These are phyloP conservation scores for Halictus quadricinctus DNA, from an alignment of 2,888 invertebrate species.

Conservation along the genomic window DNA sequence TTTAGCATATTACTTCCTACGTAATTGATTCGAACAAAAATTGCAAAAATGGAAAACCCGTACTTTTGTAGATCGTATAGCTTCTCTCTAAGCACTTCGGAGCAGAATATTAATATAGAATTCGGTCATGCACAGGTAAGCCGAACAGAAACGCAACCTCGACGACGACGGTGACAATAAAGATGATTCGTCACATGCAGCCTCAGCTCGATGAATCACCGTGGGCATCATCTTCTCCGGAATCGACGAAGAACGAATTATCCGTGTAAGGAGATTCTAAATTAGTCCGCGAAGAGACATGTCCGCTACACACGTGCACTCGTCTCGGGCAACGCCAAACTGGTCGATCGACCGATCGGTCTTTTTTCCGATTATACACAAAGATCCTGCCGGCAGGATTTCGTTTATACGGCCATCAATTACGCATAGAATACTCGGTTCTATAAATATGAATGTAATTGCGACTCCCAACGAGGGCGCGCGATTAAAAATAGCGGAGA, in stretches of 20 bases:
- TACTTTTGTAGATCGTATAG: neutral
- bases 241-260: slow-evolving; percentile 45
- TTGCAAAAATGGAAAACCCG: too few species aligned
- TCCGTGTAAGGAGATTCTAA: slow-evolving; percentile 61
- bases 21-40: too few species aligned
- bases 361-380: neutral
- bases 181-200: slow-evolving; percentile 67
- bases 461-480: neutral
- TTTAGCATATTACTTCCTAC: too few species aligned
- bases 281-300: slow-evolving; percentile 33
- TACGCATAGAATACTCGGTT: neutral
- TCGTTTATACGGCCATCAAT: neutral
- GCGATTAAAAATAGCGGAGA: neutral
- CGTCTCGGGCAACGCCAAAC: slow-evolving; percentile 19
- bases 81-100: neutral
- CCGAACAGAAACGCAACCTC: slow-evolving; percentile 54
- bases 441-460: slow-evolving; percentile 14
- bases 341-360: slow-evolving; percentile 2
- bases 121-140: slow-evolving; percentile 1
- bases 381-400: neutral
- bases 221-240: slow-evolving; percentile 61
- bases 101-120: neutral
- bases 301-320: slow-evolving; percentile 25
- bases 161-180: slow-evolving; percentile 66
- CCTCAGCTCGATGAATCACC: slow-evolving; percentile 66